Percentiles rank a stretch among this genome's conserved stretches.
phyloP scores from a whole-genome alignment of 2,888 invertebrate species.

The Cerceris rybyensis region DNA sequence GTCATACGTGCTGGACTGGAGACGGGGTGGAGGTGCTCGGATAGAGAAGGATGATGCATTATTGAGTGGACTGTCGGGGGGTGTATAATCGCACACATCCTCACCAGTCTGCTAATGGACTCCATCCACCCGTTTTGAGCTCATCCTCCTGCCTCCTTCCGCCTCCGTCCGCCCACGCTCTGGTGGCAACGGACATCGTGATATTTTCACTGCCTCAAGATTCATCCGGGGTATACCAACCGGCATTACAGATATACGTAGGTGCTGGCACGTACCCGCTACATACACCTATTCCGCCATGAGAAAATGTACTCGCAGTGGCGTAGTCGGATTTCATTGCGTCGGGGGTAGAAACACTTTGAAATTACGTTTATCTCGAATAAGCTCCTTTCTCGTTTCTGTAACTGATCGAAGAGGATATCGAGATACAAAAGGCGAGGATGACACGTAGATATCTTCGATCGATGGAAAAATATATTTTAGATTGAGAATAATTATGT shows the following conservation, averaged over 20 bases:
- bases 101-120: constrained; percentile 79
- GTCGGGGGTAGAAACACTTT: neutral
- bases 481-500: no score
- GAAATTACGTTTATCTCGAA: neutral
- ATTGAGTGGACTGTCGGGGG: constrained; percentile 79
- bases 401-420: no score
- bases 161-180: constrained; percentile 43
- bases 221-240: constrained; percentile 65
- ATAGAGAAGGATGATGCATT: constrained; percentile 79
- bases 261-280: constrained; percentile 63
- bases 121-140: constrained; percentile 68
- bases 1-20: constrained; percentile 72
- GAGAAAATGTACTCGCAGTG: constrained; percentile 59
- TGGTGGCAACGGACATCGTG: constrained; percentile 69
- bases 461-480: no score
- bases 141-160: constrained; percentile 57
- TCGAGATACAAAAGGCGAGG: no score
- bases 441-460: no score
- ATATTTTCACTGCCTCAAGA: constrained; percentile 76
- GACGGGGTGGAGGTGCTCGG: constrained; percentile 64
- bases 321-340: constrained; percentile 32
- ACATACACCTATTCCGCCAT: constrained; percentile 39
- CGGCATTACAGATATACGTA: constrained; percentile 65
- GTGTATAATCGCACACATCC: constrained; percentile 79
- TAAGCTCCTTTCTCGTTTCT: no score